These are phyloP conservation scores for Cylloceria caligata DNA, from an alignment of 2,888 invertebrate species.

Conservation along the genomic window DNA sequence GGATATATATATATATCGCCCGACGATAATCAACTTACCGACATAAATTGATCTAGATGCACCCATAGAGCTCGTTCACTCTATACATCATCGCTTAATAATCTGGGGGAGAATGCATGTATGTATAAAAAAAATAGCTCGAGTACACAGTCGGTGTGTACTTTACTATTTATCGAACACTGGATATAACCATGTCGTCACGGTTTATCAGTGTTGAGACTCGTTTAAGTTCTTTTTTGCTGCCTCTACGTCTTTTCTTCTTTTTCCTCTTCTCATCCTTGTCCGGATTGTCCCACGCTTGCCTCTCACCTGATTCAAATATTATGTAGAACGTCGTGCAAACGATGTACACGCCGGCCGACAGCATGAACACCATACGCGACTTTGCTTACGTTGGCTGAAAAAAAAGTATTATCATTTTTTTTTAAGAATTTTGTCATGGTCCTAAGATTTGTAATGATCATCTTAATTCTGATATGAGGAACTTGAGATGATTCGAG, in stretches of 20 bases:
- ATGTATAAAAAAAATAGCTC: conserved; percentile 71
- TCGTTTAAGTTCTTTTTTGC: conserved; percentile 73
- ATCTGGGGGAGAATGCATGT: conserved; percentile 79
- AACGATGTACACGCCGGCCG: conserved; percentile 91
- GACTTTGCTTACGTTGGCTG: conserved; percentile 96
- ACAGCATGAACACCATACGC: conserved; percentile 94
- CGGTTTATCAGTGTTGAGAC: conserved; percentile 74
- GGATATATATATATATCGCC: conserved; percentile 40
- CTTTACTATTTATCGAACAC: conserved; percentile 22
- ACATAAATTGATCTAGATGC: conserved; percentile 58
- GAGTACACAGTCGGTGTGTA: conserved; percentile 60
- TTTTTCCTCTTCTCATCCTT: conserved; percentile 86
- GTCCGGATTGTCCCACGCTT: conserved; percentile 93
- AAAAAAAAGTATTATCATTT: conserved; percentile 72
- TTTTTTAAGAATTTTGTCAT: not conserved
- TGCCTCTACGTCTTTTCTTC: conserved; percentile 71
- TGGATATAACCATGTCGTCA: conserved; percentile 12
- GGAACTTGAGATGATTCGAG: not conserved
- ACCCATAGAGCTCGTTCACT: conserved; percentile 53
- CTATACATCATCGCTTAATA: conserved; percentile 55
- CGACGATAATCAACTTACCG: conserved; percentile 32
- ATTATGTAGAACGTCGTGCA: conserved; percentile 93
- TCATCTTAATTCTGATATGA: not conserved
- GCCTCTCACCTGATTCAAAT: conserved; percentile 92
- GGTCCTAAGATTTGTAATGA: too few relatives aligned